These are phyloP conservation scores for Orthonychiurus folsomi DNA, from an alignment of 2,888 invertebrate genomes.

Conservation along the genomic window DNA sequence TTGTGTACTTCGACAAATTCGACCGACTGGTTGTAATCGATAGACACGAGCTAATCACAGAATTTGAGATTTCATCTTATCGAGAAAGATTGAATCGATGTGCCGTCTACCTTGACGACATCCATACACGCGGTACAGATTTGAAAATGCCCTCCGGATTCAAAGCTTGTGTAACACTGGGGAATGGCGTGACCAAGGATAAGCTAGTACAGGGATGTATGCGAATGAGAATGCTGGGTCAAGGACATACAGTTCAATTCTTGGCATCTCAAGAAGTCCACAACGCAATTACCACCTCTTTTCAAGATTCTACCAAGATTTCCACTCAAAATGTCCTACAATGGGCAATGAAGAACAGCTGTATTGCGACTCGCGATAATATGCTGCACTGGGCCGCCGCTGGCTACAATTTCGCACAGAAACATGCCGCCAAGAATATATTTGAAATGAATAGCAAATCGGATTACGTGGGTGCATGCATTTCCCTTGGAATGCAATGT, in stretches of 20 bases:
- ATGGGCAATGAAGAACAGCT: slow-evolving; percentile 25
- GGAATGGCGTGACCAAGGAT: slow-evolving; percentile 12
- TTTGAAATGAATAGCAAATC: slow-evolving; percentile 8
- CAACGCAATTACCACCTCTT: no score
- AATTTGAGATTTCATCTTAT: slow-evolving; percentile 15
- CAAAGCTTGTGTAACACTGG: slow-evolving; percentile 18
- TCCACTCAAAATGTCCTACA: slow-evolving; percentile 18
- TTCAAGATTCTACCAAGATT: no score
- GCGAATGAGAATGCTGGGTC: slow-evolving; percentile 17
- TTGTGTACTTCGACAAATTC: slow-evolving; percentile 15
- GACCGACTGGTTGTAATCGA: slow-evolving; percentile 12
- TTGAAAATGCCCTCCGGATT: slow-evolving; percentile 12
- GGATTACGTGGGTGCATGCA: slow-evolving; percentile 10
- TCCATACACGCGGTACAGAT: slow-evolving; percentile 20
- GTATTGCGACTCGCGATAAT: no score
- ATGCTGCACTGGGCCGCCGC: no score
- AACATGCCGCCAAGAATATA: slow-evolving; percentile 20
- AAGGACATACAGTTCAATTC: not conserved
- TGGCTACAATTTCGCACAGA: slow-evolving; percentile 21
- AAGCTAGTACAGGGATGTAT: slow-evolving; percentile 20
- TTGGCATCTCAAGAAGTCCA: no score
- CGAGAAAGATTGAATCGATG: slow-evolving; percentile 12
- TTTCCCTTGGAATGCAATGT: no score
- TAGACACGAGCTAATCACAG: slow-evolving; percentile 9
- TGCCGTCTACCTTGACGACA: slow-evolving; percentile 20